Conservation (phyloP, 2,113 vertebrate species). For the Coryphaenoides rupestris region DNA sequence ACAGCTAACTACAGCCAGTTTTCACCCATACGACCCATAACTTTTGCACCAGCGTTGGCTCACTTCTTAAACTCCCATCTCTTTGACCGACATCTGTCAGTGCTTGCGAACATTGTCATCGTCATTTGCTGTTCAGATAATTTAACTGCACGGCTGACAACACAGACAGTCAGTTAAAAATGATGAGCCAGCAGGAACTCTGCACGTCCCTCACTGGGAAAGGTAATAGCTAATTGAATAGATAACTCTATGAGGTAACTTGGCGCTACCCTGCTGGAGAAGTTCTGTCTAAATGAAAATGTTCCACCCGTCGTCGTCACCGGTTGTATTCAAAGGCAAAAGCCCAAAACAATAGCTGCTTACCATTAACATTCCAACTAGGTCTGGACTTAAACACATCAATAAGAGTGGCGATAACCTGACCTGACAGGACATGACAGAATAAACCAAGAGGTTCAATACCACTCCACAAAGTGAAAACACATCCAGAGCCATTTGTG, state of each 20-base stretch:
- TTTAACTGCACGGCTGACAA: no score
- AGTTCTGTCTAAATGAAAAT: constrained; percentile 48
- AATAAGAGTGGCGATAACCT: constrained; percentile 38
- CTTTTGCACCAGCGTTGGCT: no score
- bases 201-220: constrained; percentile 23
- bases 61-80: no score
- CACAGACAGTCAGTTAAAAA: no score
- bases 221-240: constrained; percentile 51
- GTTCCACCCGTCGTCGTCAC: constrained; percentile 30
- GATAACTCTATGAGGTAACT: constrained; percentile 47
- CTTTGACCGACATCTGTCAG: no score
- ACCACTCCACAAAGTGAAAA: constrained; percentile 36
- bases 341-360: constrained; percentile 42
- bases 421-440: constrained; percentile 46
- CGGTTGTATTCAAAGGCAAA: constrained; percentile 22
- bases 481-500: constrained; percentile 41
- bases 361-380: constrained; percentile 37
- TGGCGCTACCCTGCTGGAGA: constrained; percentile 29
- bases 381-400: constrained; percentile 43
- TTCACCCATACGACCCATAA: no score
- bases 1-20: no score
- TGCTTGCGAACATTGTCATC: no score
- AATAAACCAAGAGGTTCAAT: constrained; percentile 50
- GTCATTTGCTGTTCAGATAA: no score
- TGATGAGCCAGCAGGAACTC: constrained; percentile 17